Percentiles rank a stretch among this genome's conserved stretches.
These are phyloP conservation scores for Myiotriccus ornatus DNA, from an alignment of 2,797 vertebrate genomes.

Conservation along the genomic window DNA sequence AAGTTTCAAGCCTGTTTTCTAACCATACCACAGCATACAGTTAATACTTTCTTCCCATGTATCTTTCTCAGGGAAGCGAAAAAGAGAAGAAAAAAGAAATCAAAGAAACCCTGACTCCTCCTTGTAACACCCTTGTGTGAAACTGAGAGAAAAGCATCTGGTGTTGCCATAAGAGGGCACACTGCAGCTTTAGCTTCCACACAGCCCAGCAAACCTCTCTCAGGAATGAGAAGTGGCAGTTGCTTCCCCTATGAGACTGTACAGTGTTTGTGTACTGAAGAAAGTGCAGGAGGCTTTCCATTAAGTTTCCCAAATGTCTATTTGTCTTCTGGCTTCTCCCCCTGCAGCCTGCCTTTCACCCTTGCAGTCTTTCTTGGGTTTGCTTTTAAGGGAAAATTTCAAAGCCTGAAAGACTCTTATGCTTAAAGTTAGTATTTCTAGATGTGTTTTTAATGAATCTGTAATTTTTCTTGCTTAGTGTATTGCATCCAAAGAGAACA, in stretches of 20 bases:
- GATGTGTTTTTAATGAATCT: background rate
- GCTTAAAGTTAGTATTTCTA: background rate
- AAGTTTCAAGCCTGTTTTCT: background rate
- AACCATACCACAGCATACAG: background rate
- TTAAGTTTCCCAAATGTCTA: background rate
- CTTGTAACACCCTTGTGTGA: rapidly evolving
- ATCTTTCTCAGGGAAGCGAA: background rate
- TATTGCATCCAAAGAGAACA: background rate
- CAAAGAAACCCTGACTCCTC: rapidly evolving
- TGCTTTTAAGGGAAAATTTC: background rate
- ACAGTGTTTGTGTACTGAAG: background rate
- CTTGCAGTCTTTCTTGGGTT: background rate
- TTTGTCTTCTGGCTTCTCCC: background rate
- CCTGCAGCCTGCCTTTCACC: background rate
- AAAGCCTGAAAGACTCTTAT: background rate
- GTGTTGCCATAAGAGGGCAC: slow-evolving; percentile 70
- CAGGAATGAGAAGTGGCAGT: background rate
- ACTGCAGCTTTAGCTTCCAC: slow-evolving; percentile 20
- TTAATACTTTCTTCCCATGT: rapidly evolving
- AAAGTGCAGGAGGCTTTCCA: background rate
- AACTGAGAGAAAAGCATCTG: background rate
- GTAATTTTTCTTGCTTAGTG: background rate
- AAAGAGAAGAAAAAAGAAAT: background rate
- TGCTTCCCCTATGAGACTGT: background rate
- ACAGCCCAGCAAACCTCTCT: background rate